phyloP scores from a whole-genome alignment of 2,113 vertebrate species.

The Paradoxurus hermaphroditus region DNA sequence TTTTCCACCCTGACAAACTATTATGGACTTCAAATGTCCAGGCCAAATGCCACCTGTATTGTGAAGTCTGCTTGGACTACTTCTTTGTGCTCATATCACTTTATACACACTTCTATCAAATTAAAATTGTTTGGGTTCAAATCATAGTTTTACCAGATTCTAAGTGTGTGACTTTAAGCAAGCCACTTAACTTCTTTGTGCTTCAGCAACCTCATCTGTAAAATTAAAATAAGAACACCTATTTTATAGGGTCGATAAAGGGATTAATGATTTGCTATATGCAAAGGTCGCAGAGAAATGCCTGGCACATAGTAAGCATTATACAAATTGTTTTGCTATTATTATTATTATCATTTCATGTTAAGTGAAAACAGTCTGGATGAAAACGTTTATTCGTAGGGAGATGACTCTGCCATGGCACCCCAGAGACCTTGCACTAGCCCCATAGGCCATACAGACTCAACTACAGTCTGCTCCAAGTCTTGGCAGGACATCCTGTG shows the following conservation, averaged over 20 bases:
- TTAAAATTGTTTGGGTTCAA: neutral
- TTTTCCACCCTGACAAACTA: neutral
- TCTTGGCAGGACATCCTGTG: conserved; percentile 52
- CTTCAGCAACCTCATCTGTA: neutral
- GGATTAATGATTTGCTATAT: neutral
- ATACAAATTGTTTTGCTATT: conserved; percentile 24
- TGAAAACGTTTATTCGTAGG: conserved; percentile 21
- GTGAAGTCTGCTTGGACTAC: neutral
- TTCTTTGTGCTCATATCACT: neutral
- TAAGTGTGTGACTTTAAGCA: neutral
- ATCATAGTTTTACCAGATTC: neutral
- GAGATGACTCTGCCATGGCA: neutral
- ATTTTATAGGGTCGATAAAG: neutral
- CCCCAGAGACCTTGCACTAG: neutral
- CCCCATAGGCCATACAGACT: neutral
- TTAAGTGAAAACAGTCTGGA: conserved; percentile 16
- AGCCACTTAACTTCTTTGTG: neutral
- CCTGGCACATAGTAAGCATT: neutral
- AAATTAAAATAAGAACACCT: neutral
- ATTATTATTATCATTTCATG: neutral
- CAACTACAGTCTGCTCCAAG: neutral
- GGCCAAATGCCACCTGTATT: neutral
- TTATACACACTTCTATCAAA: neutral
- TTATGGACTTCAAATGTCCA: neutral
- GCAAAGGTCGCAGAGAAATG: conserved; percentile 29